Evolutionary conservation across 2,113 vertebrate species (phyloP).

Genomic region (Elachura formosa): DNA sequence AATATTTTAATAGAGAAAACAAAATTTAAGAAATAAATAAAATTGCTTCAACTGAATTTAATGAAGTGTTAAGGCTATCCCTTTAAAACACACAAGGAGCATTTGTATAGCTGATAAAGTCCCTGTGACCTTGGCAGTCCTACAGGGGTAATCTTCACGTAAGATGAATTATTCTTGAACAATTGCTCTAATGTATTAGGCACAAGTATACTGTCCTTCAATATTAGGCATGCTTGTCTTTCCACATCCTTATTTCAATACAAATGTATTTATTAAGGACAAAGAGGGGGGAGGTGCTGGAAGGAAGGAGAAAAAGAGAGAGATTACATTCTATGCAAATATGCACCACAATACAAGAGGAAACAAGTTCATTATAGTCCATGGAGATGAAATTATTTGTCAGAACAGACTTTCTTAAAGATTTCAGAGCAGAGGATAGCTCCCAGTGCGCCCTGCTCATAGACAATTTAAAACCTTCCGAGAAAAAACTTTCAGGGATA

Average conservation of each 20-base stretch:
- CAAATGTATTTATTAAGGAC: slow-evolving; percentile 51
- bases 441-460: neutral
- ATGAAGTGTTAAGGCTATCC: neutral
- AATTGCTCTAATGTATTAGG: slow-evolving; percentile 63
- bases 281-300: neutral
- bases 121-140: slow-evolving; percentile 55
- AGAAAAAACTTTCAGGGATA: neutral
- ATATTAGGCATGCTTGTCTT: slow-evolving; percentile 64
- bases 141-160: slow-evolving; percentile 58
- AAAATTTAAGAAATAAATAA: neutral
- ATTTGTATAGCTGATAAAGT: slow-evolving; percentile 42
- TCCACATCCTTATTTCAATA: slow-evolving; percentile 45
- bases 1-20: neutral
- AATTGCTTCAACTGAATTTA: neutral
- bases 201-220: slow-evolving; percentile 57
- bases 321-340: neutral
- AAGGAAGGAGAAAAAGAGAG: neutral
- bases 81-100: slow-evolving; percentile 38
- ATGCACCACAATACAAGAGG: neutral
- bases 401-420: neutral
- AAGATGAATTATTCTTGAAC: slow-evolving; percentile 66
- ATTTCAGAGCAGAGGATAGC: neutral
- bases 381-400: neutral
- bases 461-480: neutral
- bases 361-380: neutral